phyloP scores from a whole-genome alignment of 2,888 invertebrate species.

The Eledone cirrhosa region DNA sequence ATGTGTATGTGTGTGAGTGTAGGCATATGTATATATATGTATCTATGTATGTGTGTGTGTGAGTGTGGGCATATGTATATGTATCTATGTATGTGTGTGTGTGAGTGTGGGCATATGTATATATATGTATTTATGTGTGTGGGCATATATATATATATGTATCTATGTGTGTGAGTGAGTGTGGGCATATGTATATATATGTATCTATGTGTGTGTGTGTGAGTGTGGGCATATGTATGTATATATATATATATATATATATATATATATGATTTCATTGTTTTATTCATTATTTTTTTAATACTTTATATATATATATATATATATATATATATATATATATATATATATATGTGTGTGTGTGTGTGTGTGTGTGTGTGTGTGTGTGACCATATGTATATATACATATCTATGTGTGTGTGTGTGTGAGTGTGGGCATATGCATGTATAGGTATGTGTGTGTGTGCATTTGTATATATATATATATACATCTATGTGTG shows the following conservation, averaged over 20 bases:
- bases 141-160: background rate
- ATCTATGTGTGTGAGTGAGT: background rate
- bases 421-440: no score
- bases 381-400: no score
- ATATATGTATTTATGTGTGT: background rate
- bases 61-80: background rate
- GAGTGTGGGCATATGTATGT: background rate
- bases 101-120: background rate
- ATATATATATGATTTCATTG: background rate
- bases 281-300: background rate
- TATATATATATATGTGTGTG: background rate
- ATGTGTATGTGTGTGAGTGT: background rate
- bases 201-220: background rate
- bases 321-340: conserved; percentile 22
- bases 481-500: background rate
- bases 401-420: no score
- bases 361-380: background rate
- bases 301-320: no score
- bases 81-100: background rate
- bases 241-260: conserved; percentile 22
- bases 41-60: background rate
- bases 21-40: background rate
- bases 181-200: background rate
- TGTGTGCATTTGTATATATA: background rate
- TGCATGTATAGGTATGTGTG: background rate